phyloP scores from a whole-genome alignment of 2,113 vertebrate species.

The Phycodurus eques region DNA sequence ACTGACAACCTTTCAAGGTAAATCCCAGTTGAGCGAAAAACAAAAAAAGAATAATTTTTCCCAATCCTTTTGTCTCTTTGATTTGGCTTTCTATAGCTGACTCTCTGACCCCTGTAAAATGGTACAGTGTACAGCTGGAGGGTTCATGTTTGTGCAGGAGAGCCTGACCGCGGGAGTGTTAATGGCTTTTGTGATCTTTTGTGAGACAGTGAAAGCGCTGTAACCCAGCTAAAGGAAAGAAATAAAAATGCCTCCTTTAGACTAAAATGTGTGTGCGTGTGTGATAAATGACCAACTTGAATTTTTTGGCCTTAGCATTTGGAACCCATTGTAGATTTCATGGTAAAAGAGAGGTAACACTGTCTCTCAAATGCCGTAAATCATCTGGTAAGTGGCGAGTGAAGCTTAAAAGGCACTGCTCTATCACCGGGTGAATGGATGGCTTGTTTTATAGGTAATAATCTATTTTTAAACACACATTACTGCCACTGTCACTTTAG shows the following conservation, averaged over 20 bases:
- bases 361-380: background rate
- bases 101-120: slow-evolving; percentile 19
- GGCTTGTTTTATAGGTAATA: background rate
- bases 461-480: background rate
- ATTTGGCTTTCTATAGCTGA: slow-evolving; percentile 23
- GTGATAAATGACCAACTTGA: background rate
- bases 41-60: slow-evolving; percentile 7
- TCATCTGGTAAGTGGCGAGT: background rate
- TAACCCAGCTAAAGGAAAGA: background rate
- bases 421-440: background rate
- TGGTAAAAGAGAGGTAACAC: background rate
- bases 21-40: slow-evolving; percentile 32
- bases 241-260: background rate
- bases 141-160: background rate
- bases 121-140: background rate
- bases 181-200: slow-evolving; percentile 1
- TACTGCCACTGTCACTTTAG: background rate
- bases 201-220: background rate
- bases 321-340: background rate
- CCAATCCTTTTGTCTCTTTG: slow-evolving; percentile 20
- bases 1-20: slow-evolving; percentile 61
- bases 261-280: background rate
- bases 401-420: background rate
- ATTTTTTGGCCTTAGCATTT: background rate
- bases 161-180: background rate